Evolutionary conservation across 53 echinoderm and acorn worm species (phyloP).

Genomic region (Mesocentrotus franciscanus): DNA sequence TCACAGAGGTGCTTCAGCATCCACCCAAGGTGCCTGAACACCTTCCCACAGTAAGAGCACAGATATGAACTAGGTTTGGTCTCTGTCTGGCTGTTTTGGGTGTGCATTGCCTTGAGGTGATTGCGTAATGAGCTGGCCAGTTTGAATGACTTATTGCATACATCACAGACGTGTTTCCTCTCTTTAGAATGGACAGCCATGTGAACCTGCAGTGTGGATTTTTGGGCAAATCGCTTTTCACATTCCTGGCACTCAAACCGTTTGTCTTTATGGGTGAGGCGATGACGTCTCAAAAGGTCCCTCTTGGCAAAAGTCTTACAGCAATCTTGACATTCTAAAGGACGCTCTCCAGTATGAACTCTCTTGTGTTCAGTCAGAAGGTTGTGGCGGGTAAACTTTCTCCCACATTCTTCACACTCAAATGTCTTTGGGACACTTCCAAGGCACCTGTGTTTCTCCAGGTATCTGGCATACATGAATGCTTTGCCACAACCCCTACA

Average conservation of each 20-base stretch:
- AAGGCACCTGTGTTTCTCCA: constrained; percentile 39
- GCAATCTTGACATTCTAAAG: constrained; percentile 49
- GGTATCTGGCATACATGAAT: constrained; percentile 59
- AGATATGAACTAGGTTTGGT: constrained; percentile 15
- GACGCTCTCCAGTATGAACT: constrained; percentile 55
- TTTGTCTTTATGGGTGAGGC: constrained; percentile 42
- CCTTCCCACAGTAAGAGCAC: constrained; percentile 53
- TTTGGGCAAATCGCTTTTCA: constrained; percentile 42
- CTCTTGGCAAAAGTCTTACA: constrained; percentile 62
- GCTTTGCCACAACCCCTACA: constrained; percentile 49
- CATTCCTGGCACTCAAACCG: constrained; percentile 27
- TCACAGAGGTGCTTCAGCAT: constrained; percentile 57
- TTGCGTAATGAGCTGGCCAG: constrained; percentile 39
- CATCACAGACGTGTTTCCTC: constrained; percentile 78
- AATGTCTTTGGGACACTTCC: neutral
- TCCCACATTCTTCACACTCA: constrained; percentile 9
- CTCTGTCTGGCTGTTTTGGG: neutral
- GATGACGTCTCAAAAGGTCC: constrained; percentile 43
- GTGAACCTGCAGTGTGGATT: constrained; percentile 69
- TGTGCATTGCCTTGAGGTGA: constrained; percentile 52
- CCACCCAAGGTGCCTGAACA: constrained; percentile 47
- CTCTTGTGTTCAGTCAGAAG: constrained; percentile 44
- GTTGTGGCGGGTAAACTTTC: constrained; percentile 57
- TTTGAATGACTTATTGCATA: constrained; percentile 83
- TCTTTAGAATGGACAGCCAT: constrained; percentile 83